phyloP scores from a whole-genome alignment of 2,888 invertebrate genomes.

The Standfussiana lucernea region DNA sequence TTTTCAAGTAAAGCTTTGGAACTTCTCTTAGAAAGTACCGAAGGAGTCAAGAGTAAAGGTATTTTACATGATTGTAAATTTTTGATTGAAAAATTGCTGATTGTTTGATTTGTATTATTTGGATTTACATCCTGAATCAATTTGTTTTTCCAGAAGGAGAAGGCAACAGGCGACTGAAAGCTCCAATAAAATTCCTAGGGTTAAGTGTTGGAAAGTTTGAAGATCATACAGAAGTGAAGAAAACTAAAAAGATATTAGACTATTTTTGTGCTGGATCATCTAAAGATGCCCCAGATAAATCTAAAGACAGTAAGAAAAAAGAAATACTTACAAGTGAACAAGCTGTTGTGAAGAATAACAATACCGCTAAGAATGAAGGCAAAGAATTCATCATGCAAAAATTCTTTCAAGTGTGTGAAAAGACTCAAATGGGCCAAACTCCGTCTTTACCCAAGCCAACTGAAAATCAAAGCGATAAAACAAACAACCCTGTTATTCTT shows the following conservation, averaged over 20 bases:
- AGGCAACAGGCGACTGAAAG: conserved; percentile 80
- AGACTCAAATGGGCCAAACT: conserved; percentile 16
- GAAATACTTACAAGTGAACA: conserved; percentile 33
- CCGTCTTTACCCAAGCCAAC: conserved; percentile 5
- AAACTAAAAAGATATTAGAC: conserved; percentile 90
- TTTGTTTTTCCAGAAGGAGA: conserved; percentile 80
- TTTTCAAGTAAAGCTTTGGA: conserved; percentile 92
- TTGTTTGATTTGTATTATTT: background rate
- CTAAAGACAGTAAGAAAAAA: conserved; percentile 57
- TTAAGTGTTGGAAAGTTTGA: conserved; percentile 96
- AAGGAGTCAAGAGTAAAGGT: conserved; percentile 84
- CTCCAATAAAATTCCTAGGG: conserved; percentile 93
- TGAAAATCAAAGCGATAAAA: background rate
- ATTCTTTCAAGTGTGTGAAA: conserved; percentile 73
- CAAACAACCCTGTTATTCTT: conserved; percentile 55
- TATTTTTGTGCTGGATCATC: conserved; percentile 89
- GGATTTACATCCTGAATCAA: background rate
- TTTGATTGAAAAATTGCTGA: too few relatives aligned
- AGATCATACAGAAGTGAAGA: conserved; percentile 87
- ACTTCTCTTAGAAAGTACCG: conserved; percentile 92
- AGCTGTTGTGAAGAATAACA: conserved; percentile 36
- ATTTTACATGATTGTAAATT: conserved; percentile 1
- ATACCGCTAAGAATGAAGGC: conserved; percentile 64
- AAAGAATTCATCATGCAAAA: conserved; percentile 81
- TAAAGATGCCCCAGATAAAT: conserved; percentile 70